These are phyloP conservation scores for Pluvianellus socialis DNA, from an alignment of 2,113 vertebrate species.

Conservation along the genomic window DNA sequence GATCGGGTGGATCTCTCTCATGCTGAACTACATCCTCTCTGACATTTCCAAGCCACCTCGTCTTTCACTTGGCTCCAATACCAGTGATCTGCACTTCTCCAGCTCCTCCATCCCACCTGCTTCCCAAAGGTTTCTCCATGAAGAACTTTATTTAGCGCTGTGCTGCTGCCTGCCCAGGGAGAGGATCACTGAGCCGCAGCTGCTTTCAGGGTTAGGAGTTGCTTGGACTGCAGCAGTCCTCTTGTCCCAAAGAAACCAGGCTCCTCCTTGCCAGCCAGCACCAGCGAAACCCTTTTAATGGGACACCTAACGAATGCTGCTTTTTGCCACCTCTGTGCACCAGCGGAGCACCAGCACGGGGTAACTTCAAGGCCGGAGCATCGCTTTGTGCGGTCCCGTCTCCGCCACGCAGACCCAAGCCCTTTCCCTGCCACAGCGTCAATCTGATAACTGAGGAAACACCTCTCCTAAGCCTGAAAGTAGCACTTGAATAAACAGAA, in stretches of 20 bases:
- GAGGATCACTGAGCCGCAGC: accelerated
- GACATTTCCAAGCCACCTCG: not conserved
- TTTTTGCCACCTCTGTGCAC: not conserved
- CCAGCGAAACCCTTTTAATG: not conserved
- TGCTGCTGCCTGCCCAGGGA: not conserved
- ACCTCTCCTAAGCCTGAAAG: not conserved
- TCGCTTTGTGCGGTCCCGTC: not conserved
- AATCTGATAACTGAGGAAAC: not conserved
- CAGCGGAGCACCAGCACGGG: not conserved
- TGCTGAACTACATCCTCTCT: not conserved
- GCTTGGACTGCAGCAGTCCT: not conserved
- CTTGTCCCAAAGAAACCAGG: not conserved
- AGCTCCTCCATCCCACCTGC: not conserved
- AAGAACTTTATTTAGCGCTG: not conserved
- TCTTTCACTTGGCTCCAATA: not conserved
- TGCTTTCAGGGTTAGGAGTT: not conserved
- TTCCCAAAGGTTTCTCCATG: not conserved
- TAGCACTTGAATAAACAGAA: not conserved
- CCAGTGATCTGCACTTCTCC: not conserved
- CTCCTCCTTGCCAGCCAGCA: not conserved
- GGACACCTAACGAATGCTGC: not conserved
- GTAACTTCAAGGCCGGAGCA: accelerated
- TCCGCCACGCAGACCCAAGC: not conserved
- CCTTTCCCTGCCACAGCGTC: not conserved
- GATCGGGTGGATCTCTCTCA: accelerated